Evolutionary conservation across 2,888 invertebrate species (phyloP).

Genomic region (Apodemia duryi): DNA sequence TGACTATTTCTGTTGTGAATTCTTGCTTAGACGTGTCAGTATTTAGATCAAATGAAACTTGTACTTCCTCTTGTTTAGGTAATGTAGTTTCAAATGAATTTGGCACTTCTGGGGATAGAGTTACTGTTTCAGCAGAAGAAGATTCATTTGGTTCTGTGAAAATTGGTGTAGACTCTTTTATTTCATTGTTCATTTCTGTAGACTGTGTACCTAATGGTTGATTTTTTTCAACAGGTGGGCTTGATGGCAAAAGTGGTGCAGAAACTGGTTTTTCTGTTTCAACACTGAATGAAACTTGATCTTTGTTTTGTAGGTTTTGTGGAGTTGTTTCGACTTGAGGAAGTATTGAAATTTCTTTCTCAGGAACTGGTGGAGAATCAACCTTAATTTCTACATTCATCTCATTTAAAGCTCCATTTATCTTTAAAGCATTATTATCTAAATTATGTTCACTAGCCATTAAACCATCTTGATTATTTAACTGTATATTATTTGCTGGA

Average conservation of each 20-base stretch:
- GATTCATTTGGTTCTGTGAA: not conserved
- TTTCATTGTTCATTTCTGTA: not conserved
- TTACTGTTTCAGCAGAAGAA: not conserved
- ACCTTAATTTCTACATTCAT: not conserved
- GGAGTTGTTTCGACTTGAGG: not conserved
- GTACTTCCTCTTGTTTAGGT: not conserved
- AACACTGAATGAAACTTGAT: not conserved
- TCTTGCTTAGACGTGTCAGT: not conserved
- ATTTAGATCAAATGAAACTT: not conserved
- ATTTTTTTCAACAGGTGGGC: not conserved
- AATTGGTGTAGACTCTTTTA: not conserved
- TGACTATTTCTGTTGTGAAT: not conserved
- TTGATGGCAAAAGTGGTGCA: not conserved
- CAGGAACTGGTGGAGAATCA: not conserved
- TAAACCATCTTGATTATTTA: not conserved
- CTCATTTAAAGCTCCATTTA: slow-evolving; percentile 15
- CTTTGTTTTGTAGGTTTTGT: not conserved
- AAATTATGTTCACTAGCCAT: slow-evolving; percentile 11
- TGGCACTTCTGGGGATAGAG: not conserved
- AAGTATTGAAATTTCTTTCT: not conserved
- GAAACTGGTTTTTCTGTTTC: not conserved
- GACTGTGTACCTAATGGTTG: not conserved
- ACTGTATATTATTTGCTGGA: slow-evolving; percentile 8
- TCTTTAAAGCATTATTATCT: slow-evolving; percentile 11
- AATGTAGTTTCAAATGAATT: slow-evolving; percentile 11